Conservation (phyloP, 2,797 vertebrate genomes). For the Linurgus olivaceus region DNA sequence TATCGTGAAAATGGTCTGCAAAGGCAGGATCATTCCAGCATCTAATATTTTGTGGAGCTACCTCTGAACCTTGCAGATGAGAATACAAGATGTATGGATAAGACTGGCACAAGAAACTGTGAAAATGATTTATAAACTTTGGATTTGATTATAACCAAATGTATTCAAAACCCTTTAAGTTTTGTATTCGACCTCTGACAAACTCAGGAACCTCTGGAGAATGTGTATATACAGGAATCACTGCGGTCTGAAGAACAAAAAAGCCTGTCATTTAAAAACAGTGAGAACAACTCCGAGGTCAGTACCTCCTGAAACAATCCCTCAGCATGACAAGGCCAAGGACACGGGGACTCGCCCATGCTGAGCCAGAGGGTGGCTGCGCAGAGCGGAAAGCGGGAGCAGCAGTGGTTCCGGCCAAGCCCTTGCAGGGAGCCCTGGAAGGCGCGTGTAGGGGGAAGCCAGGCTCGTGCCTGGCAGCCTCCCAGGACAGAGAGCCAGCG, state of each 20-base stretch:
- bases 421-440: neutral
- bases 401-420: rapidly evolving
- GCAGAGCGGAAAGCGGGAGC: neutral
- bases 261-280: neutral
- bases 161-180: neutral
- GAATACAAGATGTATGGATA: neutral
- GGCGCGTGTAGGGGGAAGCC: neutral
- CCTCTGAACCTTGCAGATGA: neutral
- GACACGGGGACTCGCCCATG: rapidly evolving
- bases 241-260: neutral
- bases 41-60: neutral
- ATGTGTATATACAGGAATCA: neutral
- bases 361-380: rapidly evolving
- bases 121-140: neutral
- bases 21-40: neutral
- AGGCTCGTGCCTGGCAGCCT: conserved; percentile 21
- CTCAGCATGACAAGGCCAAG: neutral
- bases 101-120: neutral
- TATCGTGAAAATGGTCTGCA: neutral
- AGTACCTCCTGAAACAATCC: neutral
- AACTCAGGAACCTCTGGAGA: neutral
- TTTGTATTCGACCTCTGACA: neutral
- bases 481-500: neutral
- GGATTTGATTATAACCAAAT: neutral
- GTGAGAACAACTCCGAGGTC: neutral